phyloP scores from a whole-genome alignment of 2,113 vertebrate genomes.

The Balaenoptera acutorostrata region DNA sequence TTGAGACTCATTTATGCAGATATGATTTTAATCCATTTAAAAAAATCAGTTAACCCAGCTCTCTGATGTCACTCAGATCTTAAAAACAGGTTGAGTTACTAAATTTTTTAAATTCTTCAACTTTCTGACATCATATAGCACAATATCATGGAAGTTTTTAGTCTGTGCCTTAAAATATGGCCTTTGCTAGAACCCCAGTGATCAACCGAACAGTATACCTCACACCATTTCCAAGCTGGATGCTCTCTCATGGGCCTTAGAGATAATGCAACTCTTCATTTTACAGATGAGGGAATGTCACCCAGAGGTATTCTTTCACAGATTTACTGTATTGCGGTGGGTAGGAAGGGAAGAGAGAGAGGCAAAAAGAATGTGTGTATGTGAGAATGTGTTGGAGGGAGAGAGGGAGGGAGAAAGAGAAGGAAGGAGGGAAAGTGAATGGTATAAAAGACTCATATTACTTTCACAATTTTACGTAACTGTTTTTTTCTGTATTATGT shows the following conservation, averaged over 20 bases:
- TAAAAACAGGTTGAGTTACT: not conserved
- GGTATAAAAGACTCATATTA: not conserved
- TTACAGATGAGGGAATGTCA: not conserved
- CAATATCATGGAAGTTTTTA: not conserved
- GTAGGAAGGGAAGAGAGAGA: not conserved
- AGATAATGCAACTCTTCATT: constrained; percentile 21
- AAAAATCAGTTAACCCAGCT: not conserved
- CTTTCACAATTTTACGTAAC: constrained; percentile 11
- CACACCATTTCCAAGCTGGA: not conserved
- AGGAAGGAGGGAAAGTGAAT: not conserved
- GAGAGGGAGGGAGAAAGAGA: not conserved
- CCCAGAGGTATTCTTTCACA: constrained; percentile 14
- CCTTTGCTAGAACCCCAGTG: not conserved
- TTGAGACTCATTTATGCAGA: not conserved
- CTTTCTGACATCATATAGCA: not conserved
- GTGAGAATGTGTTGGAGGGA: not conserved
- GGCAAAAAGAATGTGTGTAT: not conserved
- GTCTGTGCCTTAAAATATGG: not conserved
- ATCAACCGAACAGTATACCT: not conserved
- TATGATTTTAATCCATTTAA: not conserved
- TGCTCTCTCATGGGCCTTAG: not conserved
- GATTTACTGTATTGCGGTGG: not conserved
- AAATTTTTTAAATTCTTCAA: not conserved
- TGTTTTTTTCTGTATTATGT: not conserved
- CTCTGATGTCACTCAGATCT: not conserved